Evolutionary conservation across 2,888 invertebrate species (phyloP), one percentile per base, ranked within the genome.

Genomic region (Cartodere bifasciata): DNA sequence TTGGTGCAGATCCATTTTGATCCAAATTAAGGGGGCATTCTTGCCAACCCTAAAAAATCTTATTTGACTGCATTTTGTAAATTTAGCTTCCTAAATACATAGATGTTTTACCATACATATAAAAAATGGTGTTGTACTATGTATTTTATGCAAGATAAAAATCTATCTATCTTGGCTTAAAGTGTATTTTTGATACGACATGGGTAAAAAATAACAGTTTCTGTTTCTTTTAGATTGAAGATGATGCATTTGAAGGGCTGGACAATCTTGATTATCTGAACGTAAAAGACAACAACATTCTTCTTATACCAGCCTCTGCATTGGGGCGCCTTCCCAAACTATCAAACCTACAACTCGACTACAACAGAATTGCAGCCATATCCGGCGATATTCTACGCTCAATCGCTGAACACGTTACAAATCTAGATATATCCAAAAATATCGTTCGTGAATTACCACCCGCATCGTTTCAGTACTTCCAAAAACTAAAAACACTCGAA

Each of bases 271-370:
- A 82, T 55, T 76, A 77, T 20, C 62, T 91, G 1, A 74, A 82
- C 15, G 64, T 91, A 6, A 75, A 79, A 45, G 90, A 91, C 55
- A 90, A 91, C 60, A 87, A 88, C 41, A 83, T 91, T 31, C 66
- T 90, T 1, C 62, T 86, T 1, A 76, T 90, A 22, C 91, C 90
- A 1, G 81, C 84, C 1, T 76, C 80, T 23, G 86, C 88, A 1
- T 61, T 90, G 4, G 80, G 81, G 4, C 72, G 82, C n/a, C 57
- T 90, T 9, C 80, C 84, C 1, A 74, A 72, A 28, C 61, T 88
- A 2, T 67, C 72, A 3, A 72, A 75, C 7, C 67, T 90, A 1
- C 79, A 82, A 49, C 58, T 90, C 37, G 86, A 87, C 42, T 88
- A 77, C 55, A 91, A 91, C 57, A 68, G 88, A 42, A 82, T 91